These are phyloP conservation scores for Hylaeus volcanicus DNA, from an alignment of 1,140 invertebrate species.

Conservation along the genomic window DNA sequence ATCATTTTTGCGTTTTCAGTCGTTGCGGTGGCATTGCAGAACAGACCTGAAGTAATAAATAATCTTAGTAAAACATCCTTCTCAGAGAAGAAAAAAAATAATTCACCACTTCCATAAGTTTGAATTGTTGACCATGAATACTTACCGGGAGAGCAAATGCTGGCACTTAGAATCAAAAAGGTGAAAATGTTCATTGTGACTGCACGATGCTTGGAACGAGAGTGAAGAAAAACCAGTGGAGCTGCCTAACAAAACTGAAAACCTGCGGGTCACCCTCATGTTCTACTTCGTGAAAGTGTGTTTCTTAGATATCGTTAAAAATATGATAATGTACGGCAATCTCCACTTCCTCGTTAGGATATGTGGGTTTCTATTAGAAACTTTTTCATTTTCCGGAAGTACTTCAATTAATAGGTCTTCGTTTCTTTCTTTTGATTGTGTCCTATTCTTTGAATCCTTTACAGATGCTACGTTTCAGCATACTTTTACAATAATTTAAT, in stretches of 20 bases:
- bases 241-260: conserved; percentile 43
- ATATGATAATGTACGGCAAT: conserved; percentile 42
- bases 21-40: neutral
- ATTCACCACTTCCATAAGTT: neutral
- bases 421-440: too few relatives aligned
- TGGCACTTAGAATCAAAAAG: conserved; percentile 18
- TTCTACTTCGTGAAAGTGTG: conserved; percentile 54
- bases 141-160: conserved; percentile 44
- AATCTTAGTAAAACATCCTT: neutral
- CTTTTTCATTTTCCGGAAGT: neutral
- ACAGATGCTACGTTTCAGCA: too few relatives aligned
- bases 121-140: neutral
- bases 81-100: neutral
- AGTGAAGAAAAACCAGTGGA: conserved; percentile 53
- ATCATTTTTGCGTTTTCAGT: neutral
- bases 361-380: conserved; percentile 46
- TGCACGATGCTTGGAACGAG: conserved; percentile 30
- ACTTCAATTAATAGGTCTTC: too few relatives aligned
- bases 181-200: conserved; percentile 50
- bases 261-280: conserved; percentile 62
- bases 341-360: conserved; percentile 30
- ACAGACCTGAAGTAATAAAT: conserved; percentile 12
- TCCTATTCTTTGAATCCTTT: too few relatives aligned
- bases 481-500: too few relatives aligned
- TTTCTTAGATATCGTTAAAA: conserved; percentile 52